These are phyloP conservation scores for Leiothrix lutea DNA, from an alignment of 2,113 vertebrate species.

Conservation along the genomic window DNA sequence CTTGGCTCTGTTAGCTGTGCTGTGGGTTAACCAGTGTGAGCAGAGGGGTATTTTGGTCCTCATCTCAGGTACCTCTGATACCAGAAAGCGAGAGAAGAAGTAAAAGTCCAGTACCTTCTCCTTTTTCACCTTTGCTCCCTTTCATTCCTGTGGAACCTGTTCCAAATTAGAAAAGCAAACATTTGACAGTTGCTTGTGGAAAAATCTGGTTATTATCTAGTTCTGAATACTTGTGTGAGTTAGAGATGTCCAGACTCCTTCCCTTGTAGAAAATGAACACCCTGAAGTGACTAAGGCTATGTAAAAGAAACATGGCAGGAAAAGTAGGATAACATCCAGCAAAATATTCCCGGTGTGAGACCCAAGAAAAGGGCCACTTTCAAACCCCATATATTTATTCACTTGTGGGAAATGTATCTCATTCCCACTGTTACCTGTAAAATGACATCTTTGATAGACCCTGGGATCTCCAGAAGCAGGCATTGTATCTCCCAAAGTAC, in stretches of 20 bases:
- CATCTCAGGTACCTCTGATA: not conserved
- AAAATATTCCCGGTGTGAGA: not conserved
- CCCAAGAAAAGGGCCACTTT: not conserved
- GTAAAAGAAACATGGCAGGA: not conserved
- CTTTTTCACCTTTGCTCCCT: slow-evolving; percentile 65
- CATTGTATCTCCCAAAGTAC: not conserved
- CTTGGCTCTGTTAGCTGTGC: rapidly evolving
- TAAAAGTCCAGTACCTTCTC: slow-evolving; percentile 29
- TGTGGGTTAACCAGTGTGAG: not conserved
- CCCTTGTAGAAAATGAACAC: not conserved
- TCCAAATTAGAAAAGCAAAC: not conserved
- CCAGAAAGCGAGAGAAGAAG: not conserved
- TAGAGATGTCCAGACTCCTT: not conserved
- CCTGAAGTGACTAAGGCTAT: not conserved
- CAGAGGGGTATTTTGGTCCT: not conserved
- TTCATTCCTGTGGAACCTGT: slow-evolving; percentile 7
- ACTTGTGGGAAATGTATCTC: not conserved
- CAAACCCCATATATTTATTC: not conserved
- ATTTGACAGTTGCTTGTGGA: not conserved
- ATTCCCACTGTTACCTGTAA: not conserved
- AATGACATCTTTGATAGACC: not conserved
- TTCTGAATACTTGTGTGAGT: not conserved
- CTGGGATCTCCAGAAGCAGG: not conserved
- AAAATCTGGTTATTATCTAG: not conserved
- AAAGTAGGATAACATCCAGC: not conserved